Evolutionary conservation across 2,888 invertebrate species (phyloP), one percentile per base, ranked within the genome.

Genomic region (Aspidiotus rigidus): DNA sequence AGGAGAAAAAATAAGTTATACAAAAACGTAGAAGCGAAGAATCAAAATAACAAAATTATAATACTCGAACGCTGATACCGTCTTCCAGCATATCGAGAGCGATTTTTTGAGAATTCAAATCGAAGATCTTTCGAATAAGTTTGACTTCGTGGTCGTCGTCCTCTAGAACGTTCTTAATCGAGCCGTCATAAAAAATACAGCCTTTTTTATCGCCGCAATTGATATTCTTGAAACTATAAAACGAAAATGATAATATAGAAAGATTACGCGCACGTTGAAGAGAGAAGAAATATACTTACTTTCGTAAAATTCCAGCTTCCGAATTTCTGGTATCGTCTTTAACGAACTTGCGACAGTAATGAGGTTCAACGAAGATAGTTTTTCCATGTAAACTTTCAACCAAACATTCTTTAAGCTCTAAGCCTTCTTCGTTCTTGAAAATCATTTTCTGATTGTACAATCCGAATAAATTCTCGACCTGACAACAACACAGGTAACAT

Each of bases 381-480:
- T 59, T 67, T 8, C 59, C 13, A 59, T 49, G 15, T 57, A 67
- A 60, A 17, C 42, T 59, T 17, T 59, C 49, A 7, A 59, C 41
- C 16, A 49, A 56, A 11, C 57, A 49, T 16, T 60, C 53, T 67
- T 67, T 60, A 49, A 67, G 40, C 40, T 59, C 60, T 9, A 2
- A 16, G 11, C 67, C 67, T 49, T 44, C 15, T 1, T 67, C 49
- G 17, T 67, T 53, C 59, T 60, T 67, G 15, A 67, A 59, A 5
- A 67, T 59, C n/a, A 67, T n/a, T 59, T 67, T 59, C 16, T 49
- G 57, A 53, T 67, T 67, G 13, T 67, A 67, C 42, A 67, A 59
- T 28, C 67, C 67, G 39, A 67, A 67, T 39, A 67, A 40, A 16
- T 44, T 59, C 53, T 67, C 67, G 15, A 67, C 60, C 67, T 67